phyloP scores from a whole-genome alignment of 2,797 vertebrate genomes.

The Falco biarmicus region DNA sequence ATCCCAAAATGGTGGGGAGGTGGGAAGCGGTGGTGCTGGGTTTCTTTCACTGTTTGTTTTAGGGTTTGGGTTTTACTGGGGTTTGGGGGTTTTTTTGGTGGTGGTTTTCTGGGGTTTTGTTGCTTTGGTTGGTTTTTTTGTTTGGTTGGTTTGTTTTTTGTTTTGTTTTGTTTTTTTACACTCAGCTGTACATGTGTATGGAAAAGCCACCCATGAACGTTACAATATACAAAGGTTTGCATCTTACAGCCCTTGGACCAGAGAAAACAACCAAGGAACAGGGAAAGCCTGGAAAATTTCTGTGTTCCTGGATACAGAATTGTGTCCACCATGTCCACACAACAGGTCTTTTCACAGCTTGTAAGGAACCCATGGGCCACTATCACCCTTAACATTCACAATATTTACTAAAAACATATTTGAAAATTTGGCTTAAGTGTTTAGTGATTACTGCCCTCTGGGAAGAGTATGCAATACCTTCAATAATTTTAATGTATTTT shows the following conservation, averaged over 20 bases:
- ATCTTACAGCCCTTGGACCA: neutral
- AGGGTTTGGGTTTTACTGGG: neutral
- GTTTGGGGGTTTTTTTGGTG: neutral
- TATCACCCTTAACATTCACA: neutral
- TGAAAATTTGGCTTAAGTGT: neutral
- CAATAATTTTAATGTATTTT: neutral
- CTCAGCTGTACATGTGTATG: neutral
- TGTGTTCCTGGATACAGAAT: neutral
- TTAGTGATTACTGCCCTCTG: neutral
- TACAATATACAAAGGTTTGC: neutral
- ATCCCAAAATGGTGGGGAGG: neutral
- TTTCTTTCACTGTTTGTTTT: neutral
- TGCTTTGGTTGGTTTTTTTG: neutral
- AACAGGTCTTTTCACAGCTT: neutral
- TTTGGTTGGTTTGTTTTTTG: neutral
- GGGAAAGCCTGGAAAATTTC: neutral
- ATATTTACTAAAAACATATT: neutral
- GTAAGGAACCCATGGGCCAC: neutral
- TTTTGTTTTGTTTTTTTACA: neutral
- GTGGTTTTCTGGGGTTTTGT: too few species aligned
- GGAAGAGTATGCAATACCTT: neutral
- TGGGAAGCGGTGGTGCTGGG: neutral
- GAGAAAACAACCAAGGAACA: neutral
- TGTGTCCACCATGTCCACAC: neutral
- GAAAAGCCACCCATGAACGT: neutral